Base-by-base conservation (phyloP, 2,888 invertebrate genomes). In the Lymantria dispar region DNA sequence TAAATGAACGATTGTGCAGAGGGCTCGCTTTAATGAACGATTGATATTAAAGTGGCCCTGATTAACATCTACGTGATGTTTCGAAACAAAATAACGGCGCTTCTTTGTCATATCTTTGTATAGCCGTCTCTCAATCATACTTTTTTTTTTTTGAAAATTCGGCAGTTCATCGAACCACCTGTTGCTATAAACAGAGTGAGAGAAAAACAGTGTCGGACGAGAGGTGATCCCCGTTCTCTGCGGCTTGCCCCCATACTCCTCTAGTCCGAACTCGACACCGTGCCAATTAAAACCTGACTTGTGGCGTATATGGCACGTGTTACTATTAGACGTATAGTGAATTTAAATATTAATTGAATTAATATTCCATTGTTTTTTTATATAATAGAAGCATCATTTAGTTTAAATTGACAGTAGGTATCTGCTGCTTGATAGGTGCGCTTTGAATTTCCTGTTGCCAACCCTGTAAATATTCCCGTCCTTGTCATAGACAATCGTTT, bases 1-100 rank as follows among this genome's bases (percentile, higher is more conserved):
- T 72, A 89, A 91, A 91, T 84, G 89, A 91, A 81, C 86, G 89
- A 89, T 89, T 91, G 90, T 90, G 76, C 74, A 63, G 70, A 61
- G 64, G 72, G 78, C 76, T 78, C 72, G 74, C 70, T 80, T 87
- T 90, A 89, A 90, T 87, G 85, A 90, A 83, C 83, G 88, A 83
- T 88, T 85, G 81, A 83, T 83, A 79, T 76, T 81, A 79, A 78
- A 85, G 82, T 83, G 78, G 78, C 74, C 73, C 74, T 80, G 76
- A 83, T 85, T 85, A 84, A 76, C 76, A 71, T 72, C 67, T 70
- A 72, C 65, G 60, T 49, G 51, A 62, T 58, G 73, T 77, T 60
- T 66, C 56, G 50, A 45, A 54, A 54, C 50, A 55, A 60, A 59
- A 48, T 58, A 47, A 48, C 47, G 47, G 49, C 51, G 56, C 60